These are phyloP conservation scores for Pristiophorus japonicus DNA, from an alignment of 2,113 vertebrate genomes.

Conservation along the genomic window DNA sequence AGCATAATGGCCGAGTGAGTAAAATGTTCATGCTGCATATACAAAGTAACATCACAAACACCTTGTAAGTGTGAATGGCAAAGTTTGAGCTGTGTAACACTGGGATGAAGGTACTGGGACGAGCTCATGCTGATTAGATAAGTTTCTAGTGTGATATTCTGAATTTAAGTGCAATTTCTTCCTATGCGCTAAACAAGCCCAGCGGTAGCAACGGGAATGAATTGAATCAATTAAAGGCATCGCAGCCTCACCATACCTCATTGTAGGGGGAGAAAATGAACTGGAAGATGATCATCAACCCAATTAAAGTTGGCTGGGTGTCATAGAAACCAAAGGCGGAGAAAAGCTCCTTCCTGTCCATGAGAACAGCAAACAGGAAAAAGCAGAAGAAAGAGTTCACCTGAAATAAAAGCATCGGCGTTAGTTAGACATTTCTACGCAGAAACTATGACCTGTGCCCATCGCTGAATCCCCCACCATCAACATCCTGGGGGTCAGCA, in stretches of 20 bases:
- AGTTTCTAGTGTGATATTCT: too few species aligned
- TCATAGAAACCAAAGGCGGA: slow-evolving; percentile 87
- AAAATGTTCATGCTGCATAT: too few species aligned
- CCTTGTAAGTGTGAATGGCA: too few species aligned
- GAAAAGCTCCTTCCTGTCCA: slow-evolving; percentile 89
- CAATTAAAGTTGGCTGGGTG: slow-evolving; percentile 88
- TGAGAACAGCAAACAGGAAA: slow-evolving; percentile 87
- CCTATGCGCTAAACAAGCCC: neutral
- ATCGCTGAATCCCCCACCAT: too few species aligned
- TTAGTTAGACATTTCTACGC: neutral
- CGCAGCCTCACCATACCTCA: slow-evolving; percentile 63
- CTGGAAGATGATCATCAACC: slow-evolving; percentile 98
- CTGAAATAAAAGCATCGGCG: slow-evolving; percentile 54
- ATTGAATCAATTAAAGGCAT: neutral
- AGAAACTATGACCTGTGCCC: neutral
- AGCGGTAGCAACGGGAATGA: neutral
- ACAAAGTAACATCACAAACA: too few species aligned
- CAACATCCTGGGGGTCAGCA: too few species aligned
- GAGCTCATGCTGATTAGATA: too few species aligned
- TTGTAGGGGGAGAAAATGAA: slow-evolving; percentile 99
- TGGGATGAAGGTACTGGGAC: too few species aligned
- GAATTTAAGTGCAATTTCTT: neutral
- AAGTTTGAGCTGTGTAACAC: too few species aligned
- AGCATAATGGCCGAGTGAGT: too few species aligned
- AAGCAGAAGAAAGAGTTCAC: slow-evolving; percentile 98